Percentiles rank a stretch among this genome's conserved stretches.
phyloP scores from a whole-genome alignment of 2,797 vertebrate species.

The Halcyon chelicuti region DNA sequence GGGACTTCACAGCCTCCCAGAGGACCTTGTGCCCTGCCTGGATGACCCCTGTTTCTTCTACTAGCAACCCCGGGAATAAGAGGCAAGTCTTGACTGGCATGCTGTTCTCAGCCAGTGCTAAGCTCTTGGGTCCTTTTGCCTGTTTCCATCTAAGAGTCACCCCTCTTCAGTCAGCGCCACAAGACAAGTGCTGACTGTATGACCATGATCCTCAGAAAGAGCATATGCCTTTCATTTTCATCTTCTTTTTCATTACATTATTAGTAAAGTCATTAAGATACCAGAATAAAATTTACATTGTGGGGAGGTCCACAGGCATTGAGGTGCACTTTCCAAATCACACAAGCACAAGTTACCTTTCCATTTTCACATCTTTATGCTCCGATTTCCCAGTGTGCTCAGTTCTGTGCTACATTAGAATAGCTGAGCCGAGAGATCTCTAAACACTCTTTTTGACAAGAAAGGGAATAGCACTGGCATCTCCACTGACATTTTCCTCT shows the following conservation, averaged over 20 bases:
- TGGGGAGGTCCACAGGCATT: too few species aligned
- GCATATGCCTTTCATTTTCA: neutral
- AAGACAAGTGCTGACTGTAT: neutral
- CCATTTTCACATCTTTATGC: neutral
- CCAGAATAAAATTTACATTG: neutral
- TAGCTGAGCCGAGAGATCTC: neutral
- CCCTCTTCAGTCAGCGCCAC: neutral
- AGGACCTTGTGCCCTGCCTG: neutral
- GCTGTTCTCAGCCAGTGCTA: neutral
- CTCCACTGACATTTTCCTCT: neutral
- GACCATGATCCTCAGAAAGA: neutral
- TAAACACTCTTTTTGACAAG: neutral
- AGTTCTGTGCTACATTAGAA: neutral
- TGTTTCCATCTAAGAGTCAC: neutral
- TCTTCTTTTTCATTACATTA: neutral
- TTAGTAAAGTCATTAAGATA: neutral
- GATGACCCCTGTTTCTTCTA: neutral
- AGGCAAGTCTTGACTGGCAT: accelerated
- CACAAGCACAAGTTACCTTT: neutral
- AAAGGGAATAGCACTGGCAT: neutral
- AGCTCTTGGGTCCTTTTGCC: neutral
- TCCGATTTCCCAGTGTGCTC: neutral
- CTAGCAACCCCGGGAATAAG: neutral
- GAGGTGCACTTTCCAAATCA: neutral
- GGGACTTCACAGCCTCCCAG: neutral